phyloP scores from a whole-genome alignment of 2,888 invertebrate genomes.

The Achlya flavicornis region DNA sequence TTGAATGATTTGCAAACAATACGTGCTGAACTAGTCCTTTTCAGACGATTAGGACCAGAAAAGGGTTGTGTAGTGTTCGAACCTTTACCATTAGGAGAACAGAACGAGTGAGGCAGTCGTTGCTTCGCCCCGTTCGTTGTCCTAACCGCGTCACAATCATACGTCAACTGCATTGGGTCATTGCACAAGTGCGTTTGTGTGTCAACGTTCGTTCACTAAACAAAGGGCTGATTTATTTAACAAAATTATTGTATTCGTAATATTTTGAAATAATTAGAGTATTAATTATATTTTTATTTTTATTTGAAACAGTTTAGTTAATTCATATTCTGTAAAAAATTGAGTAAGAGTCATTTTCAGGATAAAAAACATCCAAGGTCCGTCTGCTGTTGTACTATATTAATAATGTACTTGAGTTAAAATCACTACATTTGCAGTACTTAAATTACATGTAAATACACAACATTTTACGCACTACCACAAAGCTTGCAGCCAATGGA shows the following conservation, averaged over 20 bases:
- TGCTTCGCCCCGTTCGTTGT: constrained; percentile 43
- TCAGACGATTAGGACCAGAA: constrained; percentile 66
- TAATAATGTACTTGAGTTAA: too few species aligned
- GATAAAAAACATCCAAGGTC: too few species aligned
- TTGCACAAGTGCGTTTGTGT: constrained; percentile 45
- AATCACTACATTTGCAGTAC: too few species aligned
- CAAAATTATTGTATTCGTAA: too few species aligned
- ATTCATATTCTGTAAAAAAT: too few species aligned
- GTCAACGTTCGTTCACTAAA: not conserved
- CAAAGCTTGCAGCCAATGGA: constrained; percentile 48
- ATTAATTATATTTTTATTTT: not conserved
- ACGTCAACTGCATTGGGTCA: constrained; percentile 52
- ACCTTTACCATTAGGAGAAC: constrained; percentile 72
- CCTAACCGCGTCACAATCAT: constrained; percentile 53
- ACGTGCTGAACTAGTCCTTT: constrained; percentile 44
- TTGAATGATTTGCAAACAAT: not conserved
- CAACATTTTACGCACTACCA: constrained; percentile 38
- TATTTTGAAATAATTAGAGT: not conserved
- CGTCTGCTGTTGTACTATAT: not conserved
- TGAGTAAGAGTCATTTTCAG: too few species aligned
- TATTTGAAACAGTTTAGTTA: too few species aligned
- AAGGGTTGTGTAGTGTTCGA: constrained; percentile 73
- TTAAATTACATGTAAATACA: not conserved
- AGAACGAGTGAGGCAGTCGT: constrained; percentile 54
- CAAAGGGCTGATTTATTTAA: not conserved